phyloP scores from a whole-genome alignment of 2,888 invertebrate genomes.

The Harpalus rufipes region DNA sequence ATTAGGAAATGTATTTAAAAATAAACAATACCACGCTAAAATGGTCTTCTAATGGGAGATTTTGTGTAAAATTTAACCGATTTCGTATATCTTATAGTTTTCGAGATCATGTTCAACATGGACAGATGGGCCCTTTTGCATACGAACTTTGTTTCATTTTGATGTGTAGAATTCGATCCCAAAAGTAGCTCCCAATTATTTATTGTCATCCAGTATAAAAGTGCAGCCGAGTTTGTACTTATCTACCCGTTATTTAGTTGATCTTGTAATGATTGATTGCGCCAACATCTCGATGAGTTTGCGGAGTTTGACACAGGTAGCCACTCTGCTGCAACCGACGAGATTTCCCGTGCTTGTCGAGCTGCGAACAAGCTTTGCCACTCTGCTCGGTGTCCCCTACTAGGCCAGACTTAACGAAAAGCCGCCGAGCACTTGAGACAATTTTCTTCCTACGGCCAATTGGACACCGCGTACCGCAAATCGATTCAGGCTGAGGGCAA shows the following conservation, averaged over 20 bases:
- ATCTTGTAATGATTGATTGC: background rate
- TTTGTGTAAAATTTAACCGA: too few species aligned
- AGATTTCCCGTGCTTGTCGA: constrained; percentile 44
- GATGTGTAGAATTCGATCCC: too few species aligned
- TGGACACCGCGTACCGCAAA: constrained; percentile 54
- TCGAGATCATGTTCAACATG: too few species aligned
- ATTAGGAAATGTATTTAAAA: too few species aligned
- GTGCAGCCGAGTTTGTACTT: too few species aligned
- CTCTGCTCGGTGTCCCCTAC: constrained; percentile 43
- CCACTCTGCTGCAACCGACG: constrained; percentile 45
- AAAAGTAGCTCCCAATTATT: too few species aligned
- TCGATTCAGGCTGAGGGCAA: constrained; percentile 24
- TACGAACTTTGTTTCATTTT: too few species aligned
- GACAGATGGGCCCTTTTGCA: too few species aligned
- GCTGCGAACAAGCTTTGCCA: constrained; percentile 55
- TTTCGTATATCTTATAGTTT: too few species aligned
- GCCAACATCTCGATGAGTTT: constrained; percentile 6
- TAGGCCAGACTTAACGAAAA: constrained; percentile 60
- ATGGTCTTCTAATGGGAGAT: too few species aligned
- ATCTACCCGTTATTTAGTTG: background rate
- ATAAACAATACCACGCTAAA: too few species aligned
- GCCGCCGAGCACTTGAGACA: constrained; percentile 63
- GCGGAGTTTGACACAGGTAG: constrained; percentile 57
- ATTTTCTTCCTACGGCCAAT: constrained; percentile 62
- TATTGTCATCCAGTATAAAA: too few species aligned